Conservation (phyloP, 35 echinoderm and acorn worm species). For the Heliocidaris tuberculata region DNA sequence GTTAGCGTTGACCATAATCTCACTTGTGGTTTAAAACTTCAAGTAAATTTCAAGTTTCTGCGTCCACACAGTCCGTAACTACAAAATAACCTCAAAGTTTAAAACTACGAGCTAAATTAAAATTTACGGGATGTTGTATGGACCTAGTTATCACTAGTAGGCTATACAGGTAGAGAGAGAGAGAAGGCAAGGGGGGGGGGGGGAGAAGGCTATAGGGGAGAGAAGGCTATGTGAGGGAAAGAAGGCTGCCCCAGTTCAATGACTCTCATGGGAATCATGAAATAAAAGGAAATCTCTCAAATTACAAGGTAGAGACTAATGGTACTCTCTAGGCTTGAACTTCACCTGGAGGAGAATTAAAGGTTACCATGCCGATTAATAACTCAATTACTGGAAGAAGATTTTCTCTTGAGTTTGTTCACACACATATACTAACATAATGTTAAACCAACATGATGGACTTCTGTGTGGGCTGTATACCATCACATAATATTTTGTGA, state of each 20-base stretch:
- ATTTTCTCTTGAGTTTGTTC: neutral
- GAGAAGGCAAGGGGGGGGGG: no score
- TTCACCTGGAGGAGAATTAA: neutral
- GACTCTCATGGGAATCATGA: neutral
- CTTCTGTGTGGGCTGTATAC: neutral
- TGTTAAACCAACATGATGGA: neutral
- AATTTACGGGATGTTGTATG: no score
- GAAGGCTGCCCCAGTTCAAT: neutral
- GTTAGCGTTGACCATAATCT: no score
- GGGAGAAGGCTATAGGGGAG: no score
- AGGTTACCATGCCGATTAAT: neutral
- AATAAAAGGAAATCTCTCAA: slow-evolving; percentile 22
- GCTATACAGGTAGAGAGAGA: no score
- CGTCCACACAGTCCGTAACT: no score
- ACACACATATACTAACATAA: neutral
- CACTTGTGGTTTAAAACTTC: no score
- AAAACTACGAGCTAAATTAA: no score
- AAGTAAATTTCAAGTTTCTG: no score
- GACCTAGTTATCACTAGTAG: no score
- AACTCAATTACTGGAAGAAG: neutral
- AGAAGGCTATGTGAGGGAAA: neutral
- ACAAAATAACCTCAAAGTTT: no score
- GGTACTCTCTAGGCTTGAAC: neutral
- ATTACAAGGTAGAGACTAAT: neutral
- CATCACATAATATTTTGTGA: neutral